These are phyloP conservation scores for Machimus atricapillus DNA, from an alignment of 2,888 invertebrate genomes.

Conservation along the genomic window DNA sequence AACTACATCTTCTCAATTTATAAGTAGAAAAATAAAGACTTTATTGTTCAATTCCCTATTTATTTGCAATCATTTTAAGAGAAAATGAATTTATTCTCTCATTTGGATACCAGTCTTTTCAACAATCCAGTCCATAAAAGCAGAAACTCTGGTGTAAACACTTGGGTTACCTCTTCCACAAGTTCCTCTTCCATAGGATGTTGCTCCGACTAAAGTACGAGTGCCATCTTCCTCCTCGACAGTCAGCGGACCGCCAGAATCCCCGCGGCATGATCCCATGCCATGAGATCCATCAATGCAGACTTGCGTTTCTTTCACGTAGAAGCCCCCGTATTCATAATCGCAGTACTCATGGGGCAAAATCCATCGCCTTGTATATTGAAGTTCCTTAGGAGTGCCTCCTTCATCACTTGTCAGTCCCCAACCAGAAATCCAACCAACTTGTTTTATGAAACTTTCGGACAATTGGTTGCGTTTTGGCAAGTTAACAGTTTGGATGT, in stretches of 20 bases:
- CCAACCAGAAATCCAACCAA: conserved; percentile 18
- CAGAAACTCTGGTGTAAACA: background rate
- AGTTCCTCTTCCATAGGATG: background rate
- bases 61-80: background rate
- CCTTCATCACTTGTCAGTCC: background rate
- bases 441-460: background rate
- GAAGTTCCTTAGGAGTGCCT: background rate
- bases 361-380: background rate
- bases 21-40: background rate
- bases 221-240: background rate
- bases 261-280: background rate
- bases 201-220: background rate
- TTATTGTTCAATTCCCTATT: background rate
- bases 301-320: background rate
- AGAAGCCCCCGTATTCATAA: background rate
- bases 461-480: background rate
- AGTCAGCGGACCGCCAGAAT: conserved; percentile 2
- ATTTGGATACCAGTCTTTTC: background rate
- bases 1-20: no score
- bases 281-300: background rate
- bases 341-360: background rate
- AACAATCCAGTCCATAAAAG: conserved; percentile 1
- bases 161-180: background rate
- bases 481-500: background rate
- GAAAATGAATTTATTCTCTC: background rate